phyloP scores from a whole-genome alignment of 2,113 vertebrate genomes.

The Etheostoma spectabile region DNA sequence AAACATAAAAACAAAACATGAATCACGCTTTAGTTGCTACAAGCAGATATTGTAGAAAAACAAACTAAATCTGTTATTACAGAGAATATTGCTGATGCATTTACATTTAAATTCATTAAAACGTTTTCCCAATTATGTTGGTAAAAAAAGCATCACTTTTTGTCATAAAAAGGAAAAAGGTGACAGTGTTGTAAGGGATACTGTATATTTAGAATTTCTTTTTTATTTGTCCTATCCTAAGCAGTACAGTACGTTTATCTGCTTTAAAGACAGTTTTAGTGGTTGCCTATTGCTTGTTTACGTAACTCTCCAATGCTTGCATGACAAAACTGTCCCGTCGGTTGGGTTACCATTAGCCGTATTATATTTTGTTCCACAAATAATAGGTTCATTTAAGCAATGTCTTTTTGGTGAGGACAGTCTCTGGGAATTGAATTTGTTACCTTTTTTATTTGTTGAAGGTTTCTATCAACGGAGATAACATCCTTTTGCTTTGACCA shows the following conservation, averaged over 20 bases:
- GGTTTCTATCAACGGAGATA: neutral
- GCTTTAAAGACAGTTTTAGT: neutral
- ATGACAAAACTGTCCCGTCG: neutral
- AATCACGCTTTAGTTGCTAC: neutral
- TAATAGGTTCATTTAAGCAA: neutral
- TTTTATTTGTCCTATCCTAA: neutral
- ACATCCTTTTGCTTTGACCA: neutral
- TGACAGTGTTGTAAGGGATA: neutral
- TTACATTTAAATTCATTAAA: neutral
- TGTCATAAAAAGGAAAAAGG: neutral
- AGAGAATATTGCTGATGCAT: neutral
- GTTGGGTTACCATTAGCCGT: neutral
- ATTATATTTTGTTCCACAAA: neutral
- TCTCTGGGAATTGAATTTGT: neutral
- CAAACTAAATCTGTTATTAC: neutral
- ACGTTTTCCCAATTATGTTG: neutral
- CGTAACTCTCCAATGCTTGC: neutral
- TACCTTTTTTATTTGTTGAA: neutral
- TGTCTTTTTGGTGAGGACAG: neutral
- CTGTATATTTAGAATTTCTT: neutral
- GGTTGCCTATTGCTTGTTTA: neutral
- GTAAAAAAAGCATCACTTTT: neutral
- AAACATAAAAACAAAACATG: neutral
- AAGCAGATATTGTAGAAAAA: neutral
- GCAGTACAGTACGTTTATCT: neutral